phyloP scores from a whole-genome alignment of 2,797 vertebrate species.

The Benthosema pterotum region DNA sequence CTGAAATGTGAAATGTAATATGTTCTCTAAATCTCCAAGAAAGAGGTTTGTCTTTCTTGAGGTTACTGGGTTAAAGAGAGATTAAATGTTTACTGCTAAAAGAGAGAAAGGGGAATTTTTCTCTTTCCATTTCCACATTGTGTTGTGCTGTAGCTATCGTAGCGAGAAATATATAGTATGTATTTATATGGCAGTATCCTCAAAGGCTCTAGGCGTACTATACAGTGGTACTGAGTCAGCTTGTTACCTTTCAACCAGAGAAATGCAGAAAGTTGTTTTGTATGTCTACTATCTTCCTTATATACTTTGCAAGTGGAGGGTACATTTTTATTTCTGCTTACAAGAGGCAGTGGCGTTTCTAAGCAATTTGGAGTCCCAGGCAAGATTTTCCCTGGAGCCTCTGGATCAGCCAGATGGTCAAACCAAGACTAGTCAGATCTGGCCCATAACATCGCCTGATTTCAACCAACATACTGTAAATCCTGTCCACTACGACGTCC shows the following conservation, averaged over 20 bases:
- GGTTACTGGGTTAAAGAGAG: slow-evolving; percentile 48
- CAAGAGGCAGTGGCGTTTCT: too few relatives aligned
- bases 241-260: slow-evolving; percentile 44
- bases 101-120: slow-evolving; percentile 13
- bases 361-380: too few relatives aligned
- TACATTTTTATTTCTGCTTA: slow-evolving; percentile 53
- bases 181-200: slow-evolving; percentile 13
- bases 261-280: slow-evolving; percentile 39
- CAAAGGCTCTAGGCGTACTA: too few relatives aligned
- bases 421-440: too few relatives aligned
- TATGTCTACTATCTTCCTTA: not conserved
- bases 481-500: too few relatives aligned
- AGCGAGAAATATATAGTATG: slow-evolving; percentile 32
- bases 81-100: slow-evolving; percentile 36
- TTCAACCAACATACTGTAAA: too few relatives aligned
- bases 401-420: too few relatives aligned
- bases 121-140: not conserved
- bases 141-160: slow-evolving; percentile 21
- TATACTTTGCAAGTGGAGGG: slow-evolving; percentile 3
- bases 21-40: slow-evolving; percentile 22
- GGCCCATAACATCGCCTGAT: too few relatives aligned
- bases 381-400: too few relatives aligned
- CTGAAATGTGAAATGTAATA: slow-evolving; percentile 29
- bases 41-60: slow-evolving; percentile 24
- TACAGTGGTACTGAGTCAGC: slow-evolving; percentile 18